Evolutionary conservation across 1,140 invertebrate genomes (phyloP).

Genomic region (Bombus picipes): DNA sequence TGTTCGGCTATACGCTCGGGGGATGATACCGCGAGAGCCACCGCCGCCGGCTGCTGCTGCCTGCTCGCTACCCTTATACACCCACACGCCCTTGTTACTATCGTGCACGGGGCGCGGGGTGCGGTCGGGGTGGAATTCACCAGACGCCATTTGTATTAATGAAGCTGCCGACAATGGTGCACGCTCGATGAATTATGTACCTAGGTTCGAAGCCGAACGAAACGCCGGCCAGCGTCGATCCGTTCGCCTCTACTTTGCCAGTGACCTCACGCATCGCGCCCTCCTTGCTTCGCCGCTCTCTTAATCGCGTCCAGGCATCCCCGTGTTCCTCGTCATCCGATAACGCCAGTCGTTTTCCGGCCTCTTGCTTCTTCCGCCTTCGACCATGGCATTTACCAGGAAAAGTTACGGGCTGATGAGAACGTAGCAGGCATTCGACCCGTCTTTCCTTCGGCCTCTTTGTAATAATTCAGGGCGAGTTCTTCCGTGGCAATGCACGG

Average conservation of each 20-base stretch:
- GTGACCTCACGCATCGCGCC: conserved; percentile 59
- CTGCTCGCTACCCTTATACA: conserved; percentile 35
- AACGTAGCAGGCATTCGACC: no score
- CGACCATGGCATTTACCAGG: accelerated
- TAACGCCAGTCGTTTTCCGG: neutral
- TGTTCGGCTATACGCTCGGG: conserved; percentile 5
- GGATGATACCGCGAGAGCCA: conserved; percentile 32
- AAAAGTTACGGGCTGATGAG: neutral
- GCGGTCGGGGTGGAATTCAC: conserved; percentile 76
- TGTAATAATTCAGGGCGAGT: neutral
- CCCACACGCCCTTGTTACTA: conserved; percentile 60
- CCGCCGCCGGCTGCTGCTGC: conserved; percentile 55
- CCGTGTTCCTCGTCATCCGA: neutral
- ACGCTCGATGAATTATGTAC: conserved; percentile 83
- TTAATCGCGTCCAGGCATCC: neutral
- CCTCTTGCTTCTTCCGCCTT: neutral
- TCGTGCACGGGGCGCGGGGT: conserved; percentile 57
- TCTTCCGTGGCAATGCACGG: accelerated
- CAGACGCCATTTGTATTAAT: conserved; percentile 84
- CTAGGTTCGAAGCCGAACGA: conserved; percentile 80
- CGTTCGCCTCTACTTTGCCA: conserved; percentile 56
- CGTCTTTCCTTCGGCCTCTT: neutral
- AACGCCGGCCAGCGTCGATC: conserved; percentile 60
- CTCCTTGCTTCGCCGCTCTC: neutral
- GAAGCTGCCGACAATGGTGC: conserved; percentile 82